A percentile compares a stretch with the other conserved stretches of the same genome.
These are phyloP conservation scores for Phanerotoma sp. DNA, from an alignment of 2,888 invertebrate genomes.

Conservation along the genomic window DNA sequence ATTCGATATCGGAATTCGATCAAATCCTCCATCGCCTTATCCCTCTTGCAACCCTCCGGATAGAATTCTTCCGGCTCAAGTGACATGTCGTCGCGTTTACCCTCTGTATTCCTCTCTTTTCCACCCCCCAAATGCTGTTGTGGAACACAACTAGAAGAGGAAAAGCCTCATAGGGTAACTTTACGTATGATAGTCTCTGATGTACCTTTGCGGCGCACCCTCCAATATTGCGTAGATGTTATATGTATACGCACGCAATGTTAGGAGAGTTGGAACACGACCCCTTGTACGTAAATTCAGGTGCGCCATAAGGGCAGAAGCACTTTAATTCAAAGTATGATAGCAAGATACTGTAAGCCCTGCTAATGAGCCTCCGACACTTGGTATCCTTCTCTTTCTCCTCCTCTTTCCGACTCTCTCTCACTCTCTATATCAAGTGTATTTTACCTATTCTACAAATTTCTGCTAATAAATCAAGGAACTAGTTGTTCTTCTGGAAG, in stretches of 20 bases:
- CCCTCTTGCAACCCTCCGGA: slow-evolving; percentile 38
- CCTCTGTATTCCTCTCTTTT: slow-evolving; percentile 18
- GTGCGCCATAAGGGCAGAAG: slow-evolving; percentile 18
- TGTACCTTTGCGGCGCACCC: slow-evolving; percentile 1
- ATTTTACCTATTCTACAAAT: no score
- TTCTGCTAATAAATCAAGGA: no score
- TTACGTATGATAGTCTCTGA: slow-evolving; percentile 12
- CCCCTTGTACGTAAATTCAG: slow-evolving; percentile 33
- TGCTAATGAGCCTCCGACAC: no score
- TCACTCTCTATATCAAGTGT: no score
- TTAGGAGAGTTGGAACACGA: slow-evolving; percentile 9
- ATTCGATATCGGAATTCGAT: slow-evolving; percentile 54
- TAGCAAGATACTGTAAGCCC: no score
- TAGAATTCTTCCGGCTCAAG: slow-evolving; percentile 57
- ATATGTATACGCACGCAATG: background rate
- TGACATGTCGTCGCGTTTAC: slow-evolving; percentile 56
- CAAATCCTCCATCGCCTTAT: slow-evolving; percentile 46
- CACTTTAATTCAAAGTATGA: slow-evolving; percentile 13
- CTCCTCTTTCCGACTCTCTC: no score
- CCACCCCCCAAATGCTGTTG: slow-evolving; percentile 1
- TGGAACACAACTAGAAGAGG: background rate
- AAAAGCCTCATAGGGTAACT: slow-evolving; percentile 5
- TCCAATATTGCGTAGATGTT: slow-evolving; percentile 4
- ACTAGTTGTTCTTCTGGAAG: no score
- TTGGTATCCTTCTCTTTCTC: no score